These are phyloP conservation scores for Antennarius maculatus DNA, from an alignment of 2,797 vertebrate species.

Conservation along the genomic window DNA sequence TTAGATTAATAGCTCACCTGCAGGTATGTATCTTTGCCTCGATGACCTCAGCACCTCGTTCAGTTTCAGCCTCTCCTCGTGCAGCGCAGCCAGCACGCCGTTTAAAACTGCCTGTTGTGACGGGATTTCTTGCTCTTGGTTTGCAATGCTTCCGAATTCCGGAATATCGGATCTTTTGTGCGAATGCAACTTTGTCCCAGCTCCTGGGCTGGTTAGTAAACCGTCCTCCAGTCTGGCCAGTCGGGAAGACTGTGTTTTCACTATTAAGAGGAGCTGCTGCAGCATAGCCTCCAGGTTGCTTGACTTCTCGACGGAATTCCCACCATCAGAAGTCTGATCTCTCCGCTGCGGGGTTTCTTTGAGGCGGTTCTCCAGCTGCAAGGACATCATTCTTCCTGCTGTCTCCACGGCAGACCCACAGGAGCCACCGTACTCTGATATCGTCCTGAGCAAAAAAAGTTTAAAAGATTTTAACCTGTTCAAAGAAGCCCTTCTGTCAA, in stretches of 20 bases:
- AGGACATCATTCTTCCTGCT: conserved; percentile 61
- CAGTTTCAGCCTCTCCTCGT: conserved; percentile 75
- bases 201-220: conserved; percentile 58
- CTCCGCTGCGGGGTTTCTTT: conserved; percentile 59
- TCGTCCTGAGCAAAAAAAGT: conserved; percentile 71
- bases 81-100: conserved; percentile 66
- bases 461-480: conserved; percentile 3
- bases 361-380: conserved; percentile 76
- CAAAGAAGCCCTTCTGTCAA: no score
- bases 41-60: conserved; percentile 69
- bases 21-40: conserved; percentile 79
- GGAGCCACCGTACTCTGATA: conserved; percentile 70
- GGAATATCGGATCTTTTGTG: conserved; percentile 59
- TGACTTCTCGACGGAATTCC: conserved; percentile 35
- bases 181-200: conserved; percentile 15
- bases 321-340: conserved; percentile 35
- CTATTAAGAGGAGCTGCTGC: conserved; percentile 79
- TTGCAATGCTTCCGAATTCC: conserved; percentile 11
- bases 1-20: conserved; percentile 81
- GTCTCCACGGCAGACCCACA: conserved; percentile 70
- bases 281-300: conserved; percentile 68
- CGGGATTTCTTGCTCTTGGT: conserved; percentile 64
- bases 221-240: conserved; percentile 81
- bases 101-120: conserved; percentile 44
- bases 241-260: conserved; percentile 68